phyloP scores from a whole-genome alignment of 2,113 vertebrate species.

The Naja naja region DNA sequence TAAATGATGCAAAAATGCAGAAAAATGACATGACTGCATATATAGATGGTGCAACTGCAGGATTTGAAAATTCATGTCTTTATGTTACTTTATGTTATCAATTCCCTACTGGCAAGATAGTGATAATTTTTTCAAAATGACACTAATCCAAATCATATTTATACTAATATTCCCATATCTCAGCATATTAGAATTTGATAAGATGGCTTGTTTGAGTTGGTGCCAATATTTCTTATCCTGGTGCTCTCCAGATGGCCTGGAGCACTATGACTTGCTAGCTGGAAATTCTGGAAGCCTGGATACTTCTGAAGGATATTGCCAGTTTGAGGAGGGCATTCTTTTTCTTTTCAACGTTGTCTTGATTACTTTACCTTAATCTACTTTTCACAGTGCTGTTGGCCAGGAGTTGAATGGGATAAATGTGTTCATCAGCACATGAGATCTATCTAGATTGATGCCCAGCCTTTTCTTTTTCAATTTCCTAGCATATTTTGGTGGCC shows the following conservation, averaged over 20 bases:
- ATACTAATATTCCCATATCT: neutral
- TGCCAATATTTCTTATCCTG: neutral
- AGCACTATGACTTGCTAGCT: neutral
- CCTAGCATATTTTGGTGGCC: conserved; percentile 49
- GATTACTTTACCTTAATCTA: neutral
- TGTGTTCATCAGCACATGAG: neutral
- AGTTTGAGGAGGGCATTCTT: neutral
- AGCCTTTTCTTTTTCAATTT: neutral
- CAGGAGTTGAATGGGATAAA: neutral
- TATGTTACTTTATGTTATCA: neutral
- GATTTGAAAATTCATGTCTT: neutral
- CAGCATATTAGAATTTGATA: neutral
- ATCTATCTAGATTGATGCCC: neutral
- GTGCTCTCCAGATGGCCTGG: neutral
- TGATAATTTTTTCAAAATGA: neutral
- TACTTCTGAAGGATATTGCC: neutral
- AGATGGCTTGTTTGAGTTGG: neutral
- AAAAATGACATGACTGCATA: neutral
- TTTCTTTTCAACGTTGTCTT: neutral
- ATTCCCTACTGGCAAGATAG: no score
- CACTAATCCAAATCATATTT: neutral
- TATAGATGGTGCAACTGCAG: neutral
- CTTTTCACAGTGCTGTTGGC: neutral
- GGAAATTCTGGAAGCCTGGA: neutral
- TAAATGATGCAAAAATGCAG: neutral